Evolutionary conservation across 2,113 vertebrate genomes (phyloP), one percentile per base, ranked within the genome.

Genomic region (Coptodon bakossiorum): DNA sequence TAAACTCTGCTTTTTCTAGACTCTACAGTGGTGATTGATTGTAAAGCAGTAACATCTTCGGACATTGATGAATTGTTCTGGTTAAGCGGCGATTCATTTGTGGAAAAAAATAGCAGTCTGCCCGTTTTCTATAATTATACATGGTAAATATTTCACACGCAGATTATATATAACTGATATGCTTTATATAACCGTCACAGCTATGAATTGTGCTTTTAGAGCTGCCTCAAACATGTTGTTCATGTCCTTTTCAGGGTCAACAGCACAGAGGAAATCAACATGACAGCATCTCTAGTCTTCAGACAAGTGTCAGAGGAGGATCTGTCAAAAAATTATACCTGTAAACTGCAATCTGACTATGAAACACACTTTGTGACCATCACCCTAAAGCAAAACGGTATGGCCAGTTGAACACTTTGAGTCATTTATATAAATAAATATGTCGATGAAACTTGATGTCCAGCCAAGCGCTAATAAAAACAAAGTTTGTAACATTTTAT

Each of bases 101-200:
- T 94, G 17, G 31, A 63, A n/a, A 61, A 14, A 0, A 2, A 63
- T 34, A 63, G 16, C 59, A 63, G 0, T 36, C 59, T 63, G 31
- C 59, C 59, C 2, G 2, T 63, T 63, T 63, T 63, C 59, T 63
- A 36, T 0, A 63, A 63, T 34, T 6, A 63, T 63, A 63, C 16
- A n/a, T 63, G 59, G 59, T 63, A 63, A 63, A 63, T 36, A 63
- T 63, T 63, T 63, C 59, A 12, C 29, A 63, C 9, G 0, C 31
- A 36, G 14, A 0, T 29, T 59, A 0, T 59, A 1, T 16, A 0
- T 59, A 59, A 31, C 22, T 24, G 53, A 0, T 56, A 0, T 56
- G 53, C 7, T 56, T 56, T 54, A 2, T 56, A 24, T 24, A 27
- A 27, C 2, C 0, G 54, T 56, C 54, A 27, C 22, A 56, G 0